Evolutionary conservation across 1,140 invertebrate genomes (phyloP), one percentile per base, ranked within the genome.

Genomic region (Bombus confusus): DNA sequence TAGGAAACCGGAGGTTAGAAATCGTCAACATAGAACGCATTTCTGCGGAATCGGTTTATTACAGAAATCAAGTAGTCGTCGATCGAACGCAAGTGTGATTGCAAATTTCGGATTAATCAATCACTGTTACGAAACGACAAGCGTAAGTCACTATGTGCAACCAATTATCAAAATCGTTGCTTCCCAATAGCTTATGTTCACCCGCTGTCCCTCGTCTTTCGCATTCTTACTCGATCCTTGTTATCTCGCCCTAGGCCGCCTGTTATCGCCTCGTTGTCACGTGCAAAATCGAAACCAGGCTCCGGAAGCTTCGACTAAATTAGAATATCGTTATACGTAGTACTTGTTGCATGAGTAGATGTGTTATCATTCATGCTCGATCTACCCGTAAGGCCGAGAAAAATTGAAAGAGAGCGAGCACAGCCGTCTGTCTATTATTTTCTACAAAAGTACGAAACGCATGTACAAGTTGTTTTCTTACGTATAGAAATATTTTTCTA

Each of bases 31-130:
- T 62, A 72, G 13, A 62, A 74, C 47, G 57, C 80, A 82, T 41
- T 82, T 71, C 80, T 82, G 80, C 47, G 80, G 1, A 64, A 75
- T 59, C n/a, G 10, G 43, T 82, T 82, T 82, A 83, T 83, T 83
- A 76, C 0, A 64, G n/a, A 76, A 52, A 25, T 31, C 9, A 64
- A 62, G 1, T 68, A 9, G 15, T 13, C 31, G 80, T 13, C 28
- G 2, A 1, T 37, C 15, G 25, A 37, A 22, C 64, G 43, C 28
- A 80, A 39, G 31, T 43, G 25, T 52, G 34, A 69, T 39, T 12
- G 57, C 25, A 78, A 78, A 8, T 52, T 37, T 39, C 28, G 13
- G 2, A 28, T 57, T 28, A 47, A 25, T 31, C 72, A n/a, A n/a
- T 43, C 39, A 73, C 28, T n/a, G 69, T 28, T 37, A 12, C 37